These are phyloP conservation scores for Himantopus leucocephalus DNA, from an alignment of 2,113 vertebrate species.

Conservation along the genomic window DNA sequence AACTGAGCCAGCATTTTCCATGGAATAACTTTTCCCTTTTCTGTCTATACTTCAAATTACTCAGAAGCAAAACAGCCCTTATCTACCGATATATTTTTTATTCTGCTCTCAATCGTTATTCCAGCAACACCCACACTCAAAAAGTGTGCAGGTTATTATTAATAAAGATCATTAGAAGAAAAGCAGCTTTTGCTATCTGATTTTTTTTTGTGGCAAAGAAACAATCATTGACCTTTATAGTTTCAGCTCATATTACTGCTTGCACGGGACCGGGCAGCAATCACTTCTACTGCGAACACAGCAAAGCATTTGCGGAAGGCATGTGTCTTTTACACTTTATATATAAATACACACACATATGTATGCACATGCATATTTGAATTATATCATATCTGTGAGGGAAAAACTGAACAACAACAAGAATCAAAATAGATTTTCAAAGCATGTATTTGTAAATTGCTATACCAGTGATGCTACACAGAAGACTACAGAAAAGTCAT, in stretches of 20 bases:
- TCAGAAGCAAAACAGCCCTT: background rate
- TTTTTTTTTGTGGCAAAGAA: background rate
- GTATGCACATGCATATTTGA: background rate
- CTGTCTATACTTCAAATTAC: background rate
- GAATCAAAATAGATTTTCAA: background rate
- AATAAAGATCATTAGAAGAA: background rate
- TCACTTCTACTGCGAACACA: background rate
- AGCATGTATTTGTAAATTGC: background rate
- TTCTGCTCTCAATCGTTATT: background rate
- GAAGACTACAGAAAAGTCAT: background rate
- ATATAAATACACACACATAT: background rate
- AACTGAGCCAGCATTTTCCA: background rate
- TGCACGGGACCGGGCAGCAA: background rate
- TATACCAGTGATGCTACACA: background rate
- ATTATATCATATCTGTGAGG: background rate
- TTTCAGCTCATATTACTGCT: background rate
- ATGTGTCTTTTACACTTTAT: background rate
- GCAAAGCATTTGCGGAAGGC: background rate
- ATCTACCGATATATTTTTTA: background rate
- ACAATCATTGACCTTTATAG: conserved; percentile 19
- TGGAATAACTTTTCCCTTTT: background rate
- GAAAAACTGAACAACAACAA: background rate
- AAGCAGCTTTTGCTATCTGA: background rate
- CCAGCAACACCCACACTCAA: background rate
- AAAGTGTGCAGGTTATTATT: background rate